Evolutionary conservation across 2,113 vertebrate species (phyloP).

Genomic region (Periophthalmus modestus): DNA sequence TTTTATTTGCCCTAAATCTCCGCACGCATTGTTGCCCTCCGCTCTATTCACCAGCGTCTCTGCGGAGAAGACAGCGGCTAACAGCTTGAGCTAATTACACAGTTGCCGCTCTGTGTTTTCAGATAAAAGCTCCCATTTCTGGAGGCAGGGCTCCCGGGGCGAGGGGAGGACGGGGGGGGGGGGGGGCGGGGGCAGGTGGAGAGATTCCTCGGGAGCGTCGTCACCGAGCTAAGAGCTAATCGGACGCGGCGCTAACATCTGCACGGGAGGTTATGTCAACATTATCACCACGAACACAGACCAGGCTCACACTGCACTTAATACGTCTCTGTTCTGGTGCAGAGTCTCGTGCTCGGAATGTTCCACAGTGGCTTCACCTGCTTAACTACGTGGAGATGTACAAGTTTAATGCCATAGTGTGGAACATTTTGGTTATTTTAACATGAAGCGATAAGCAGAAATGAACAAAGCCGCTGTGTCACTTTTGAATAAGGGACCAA

Average conservation of each 20-base stretch:
- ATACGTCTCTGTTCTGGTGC: too few relatives aligned
- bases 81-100: slow-evolving; percentile 15
- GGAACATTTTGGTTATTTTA: too few relatives aligned
- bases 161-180: slow-evolving; percentile 25
- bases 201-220: slow-evolving; percentile 40
- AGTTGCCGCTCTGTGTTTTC: slow-evolving; percentile 3
- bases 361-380: too few relatives aligned
- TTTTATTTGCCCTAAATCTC: background rate
- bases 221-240: slow-evolving; percentile 55
- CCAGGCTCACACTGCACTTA: background rate
- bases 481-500: too few relatives aligned
- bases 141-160: slow-evolving; percentile 28
- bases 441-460: too few relatives aligned
- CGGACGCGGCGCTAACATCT: slow-evolving; percentile 59
- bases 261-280: slow-evolving; percentile 20
- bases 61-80: background rate
- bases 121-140: slow-evolving; percentile 11
- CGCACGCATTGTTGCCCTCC: background rate
- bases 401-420: too few relatives aligned
- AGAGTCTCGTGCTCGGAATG: too few relatives aligned
- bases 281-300: background rate
- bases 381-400: too few relatives aligned
- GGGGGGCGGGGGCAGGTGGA: slow-evolving; percentile 39
- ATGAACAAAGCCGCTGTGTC: too few relatives aligned
- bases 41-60: background rate